Evolutionary conservation across 2,113 vertebrate genomes (phyloP).

Genomic region (Archilochus colubris): DNA sequence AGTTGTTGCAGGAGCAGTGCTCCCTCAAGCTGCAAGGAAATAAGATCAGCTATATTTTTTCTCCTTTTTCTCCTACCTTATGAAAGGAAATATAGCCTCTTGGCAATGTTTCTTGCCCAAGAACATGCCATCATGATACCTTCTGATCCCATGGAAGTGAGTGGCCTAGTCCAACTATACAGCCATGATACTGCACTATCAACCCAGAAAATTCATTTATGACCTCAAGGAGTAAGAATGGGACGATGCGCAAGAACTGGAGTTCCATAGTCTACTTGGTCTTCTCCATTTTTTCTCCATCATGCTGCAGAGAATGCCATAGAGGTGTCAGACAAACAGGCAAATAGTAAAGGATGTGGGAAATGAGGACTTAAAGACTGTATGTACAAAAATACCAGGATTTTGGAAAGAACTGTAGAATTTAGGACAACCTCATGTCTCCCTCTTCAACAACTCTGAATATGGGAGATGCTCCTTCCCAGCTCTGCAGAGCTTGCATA

Average conservation of each 20-base stretch:
- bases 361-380: not conserved
- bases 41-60: not conserved
- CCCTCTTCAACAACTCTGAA: not conserved
- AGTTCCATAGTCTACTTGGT: not conserved
- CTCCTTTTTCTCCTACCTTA: not conserved
- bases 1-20: not conserved
- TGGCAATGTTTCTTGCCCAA: not conserved
- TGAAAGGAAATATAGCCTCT: not conserved
- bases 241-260: not conserved
- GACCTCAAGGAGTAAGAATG: not conserved
- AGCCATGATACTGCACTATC: not conserved
- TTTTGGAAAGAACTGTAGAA: not conserved
- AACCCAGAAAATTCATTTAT: not conserved
- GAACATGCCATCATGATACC: not conserved
- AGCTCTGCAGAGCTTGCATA: accelerated
- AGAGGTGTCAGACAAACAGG: not conserved
- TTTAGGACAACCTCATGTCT: not conserved
- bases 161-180: not conserved
- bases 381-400: not conserved
- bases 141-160: not conserved
- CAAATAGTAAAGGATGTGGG: not conserved
- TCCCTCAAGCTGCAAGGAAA: not conserved
- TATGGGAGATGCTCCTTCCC: not conserved
- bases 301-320: not conserved
- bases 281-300: not conserved